A percentile compares a stretch with the other conserved stretches of the same genome.
phyloP scores from a whole-genome alignment of 2,797 vertebrate species.

The Sarcoramphus papa region DNA sequence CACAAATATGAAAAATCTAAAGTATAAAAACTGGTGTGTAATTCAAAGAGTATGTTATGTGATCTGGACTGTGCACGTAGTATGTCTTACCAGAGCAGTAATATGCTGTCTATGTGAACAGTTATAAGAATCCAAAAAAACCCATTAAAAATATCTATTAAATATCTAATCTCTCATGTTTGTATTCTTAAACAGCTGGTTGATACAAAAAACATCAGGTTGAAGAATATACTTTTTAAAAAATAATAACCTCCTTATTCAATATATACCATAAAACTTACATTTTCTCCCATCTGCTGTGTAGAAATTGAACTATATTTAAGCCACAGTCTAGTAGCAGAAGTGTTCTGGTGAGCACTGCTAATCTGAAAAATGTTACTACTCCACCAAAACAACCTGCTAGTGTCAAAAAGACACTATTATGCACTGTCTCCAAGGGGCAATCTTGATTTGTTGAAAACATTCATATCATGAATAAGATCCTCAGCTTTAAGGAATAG shows the following conservation, averaged over 20 bases:
- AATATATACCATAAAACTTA: neutral
- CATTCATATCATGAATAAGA: conserved; percentile 25
- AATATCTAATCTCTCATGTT: neutral
- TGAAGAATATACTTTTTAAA: neutral
- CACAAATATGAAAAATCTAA: neutral
- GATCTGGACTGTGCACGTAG: neutral
- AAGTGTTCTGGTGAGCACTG: neutral
- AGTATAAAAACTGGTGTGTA: neutral
- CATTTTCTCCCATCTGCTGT: conserved; percentile 1
- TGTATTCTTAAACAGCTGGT: neutral
- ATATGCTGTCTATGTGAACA: neutral
- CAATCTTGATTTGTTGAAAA: conserved; percentile 47
- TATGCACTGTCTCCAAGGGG: neutral
- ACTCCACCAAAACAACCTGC: conserved; percentile 39
- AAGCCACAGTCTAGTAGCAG: neutral
- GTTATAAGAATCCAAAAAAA: neutral
- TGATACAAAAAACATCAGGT: neutral
- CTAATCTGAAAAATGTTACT: conserved; percentile 44
- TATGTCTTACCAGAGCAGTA: neutral
- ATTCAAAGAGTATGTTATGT: neutral
- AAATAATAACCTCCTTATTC: neutral
- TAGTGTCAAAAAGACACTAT: conserved; percentile 30
- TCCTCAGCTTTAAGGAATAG: conserved; percentile 30
- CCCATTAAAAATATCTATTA: neutral
- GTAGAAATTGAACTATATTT: conserved; percentile 13